Evolutionary conservation across 2,888 invertebrate genomes (phyloP).

Genomic region (Andrena camellia): DNA sequence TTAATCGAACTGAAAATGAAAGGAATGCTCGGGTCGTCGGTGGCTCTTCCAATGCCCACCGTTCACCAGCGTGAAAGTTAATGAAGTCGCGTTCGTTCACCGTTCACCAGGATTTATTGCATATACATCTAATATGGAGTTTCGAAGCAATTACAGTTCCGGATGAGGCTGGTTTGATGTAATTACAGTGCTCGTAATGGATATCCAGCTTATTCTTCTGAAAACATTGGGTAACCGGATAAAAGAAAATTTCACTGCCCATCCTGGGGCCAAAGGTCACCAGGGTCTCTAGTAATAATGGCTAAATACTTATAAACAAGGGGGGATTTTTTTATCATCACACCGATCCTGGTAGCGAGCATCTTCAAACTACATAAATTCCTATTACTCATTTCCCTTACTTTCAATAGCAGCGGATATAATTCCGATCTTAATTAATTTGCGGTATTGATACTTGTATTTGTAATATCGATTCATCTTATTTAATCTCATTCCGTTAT

Average conservation of each 20-base stretch:
- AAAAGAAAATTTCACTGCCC: neutral
- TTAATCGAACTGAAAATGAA: constrained; percentile 5
- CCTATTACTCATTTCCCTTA: no score
- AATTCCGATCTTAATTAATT: no score
- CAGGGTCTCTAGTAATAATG: neutral
- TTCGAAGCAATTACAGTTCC: constrained; percentile 27
- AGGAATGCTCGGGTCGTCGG: neutral
- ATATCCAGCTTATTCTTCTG: constrained; percentile 20
- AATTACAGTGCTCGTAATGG: constrained; percentile 34
- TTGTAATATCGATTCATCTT: no score
- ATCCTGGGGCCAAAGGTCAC: neutral
- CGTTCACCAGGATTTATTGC: constrained; percentile 15
- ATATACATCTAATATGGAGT: constrained; percentile 28
- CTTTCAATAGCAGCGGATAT: no score
- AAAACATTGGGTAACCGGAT: constrained; percentile 3
- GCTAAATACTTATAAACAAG: no score
- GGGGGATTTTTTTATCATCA: no score
- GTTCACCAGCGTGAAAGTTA: neutral
- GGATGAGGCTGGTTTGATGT: constrained; percentile 24
- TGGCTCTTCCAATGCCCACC: neutral
- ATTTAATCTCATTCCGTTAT: no score
- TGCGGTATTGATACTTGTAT: no score
- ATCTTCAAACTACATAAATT: no score
- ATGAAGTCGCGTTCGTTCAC: constrained; percentile 20
- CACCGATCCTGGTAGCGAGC: no score